Evolutionary conservation across 2,113 vertebrate species (phyloP), one percentile per base, ranked within the genome.

Genomic region (Cairina moschata): DNA sequence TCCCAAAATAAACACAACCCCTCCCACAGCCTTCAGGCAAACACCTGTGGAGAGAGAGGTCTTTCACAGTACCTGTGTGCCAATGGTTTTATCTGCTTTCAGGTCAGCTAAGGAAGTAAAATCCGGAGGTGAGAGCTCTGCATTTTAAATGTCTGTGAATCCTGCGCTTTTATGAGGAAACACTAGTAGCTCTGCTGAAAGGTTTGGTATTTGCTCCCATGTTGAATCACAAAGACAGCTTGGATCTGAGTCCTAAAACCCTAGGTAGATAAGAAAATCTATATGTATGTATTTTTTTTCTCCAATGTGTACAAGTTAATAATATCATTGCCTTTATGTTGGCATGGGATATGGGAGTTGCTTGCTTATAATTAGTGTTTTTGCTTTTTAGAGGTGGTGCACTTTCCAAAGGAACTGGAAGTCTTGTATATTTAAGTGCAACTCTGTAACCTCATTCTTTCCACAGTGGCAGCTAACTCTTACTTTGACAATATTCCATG

Each of bases 101-200:
- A 91, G 86, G 54, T 68, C 89, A 95, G 74, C 71, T 83, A 44
- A 82, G 84, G 84, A 89, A 94, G 86, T 29, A 83, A 87, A 90
- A 72, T 48, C 48, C 74, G 36, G 84, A 66, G 58, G 40, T 48
- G 84, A 76, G 54, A 78, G 32, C 50, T 92, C 74, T 87, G 86
- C 62, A 62, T 34, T 89, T 58, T 83, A 89, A 72, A 58, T 82
- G 59, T 55, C 80, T 0, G 0, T 20, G 91, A 83, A 63, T 89
- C 34, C 74, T 58, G 44, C 1, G 3, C 71, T 91, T 89, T 48
- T 9, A 22, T 44, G 76, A 78, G 80, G 74, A 86, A 92, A 56
- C 50, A 74, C 36, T 26, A 31, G n/a, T 11, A 80, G 38, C 38
- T 78, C 73, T 52, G 17, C 56, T 58, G 75, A 40, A 65, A 85